A percentile compares a stretch with the other conserved stretches of the same genome.
These are phyloP conservation scores for Polypedilum vanderplanki DNA, from an alignment of 1,140 invertebrate genomes.

Conservation along the genomic window DNA sequence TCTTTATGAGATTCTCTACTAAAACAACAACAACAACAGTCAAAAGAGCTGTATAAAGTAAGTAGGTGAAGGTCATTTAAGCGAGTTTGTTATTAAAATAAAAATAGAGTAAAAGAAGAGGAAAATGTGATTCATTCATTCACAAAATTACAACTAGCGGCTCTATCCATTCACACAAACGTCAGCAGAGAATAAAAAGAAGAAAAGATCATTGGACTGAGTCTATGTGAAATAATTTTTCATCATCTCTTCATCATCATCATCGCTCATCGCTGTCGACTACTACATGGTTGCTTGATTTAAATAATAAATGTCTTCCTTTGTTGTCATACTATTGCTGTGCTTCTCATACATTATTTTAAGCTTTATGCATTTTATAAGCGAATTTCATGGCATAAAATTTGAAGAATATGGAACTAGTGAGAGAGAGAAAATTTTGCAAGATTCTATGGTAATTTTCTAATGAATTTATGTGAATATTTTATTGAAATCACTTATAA, in stretches of 20 bases:
- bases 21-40: no score
- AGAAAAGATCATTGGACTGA: constrained; percentile 1
- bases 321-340: background rate
- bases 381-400: no score
- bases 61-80: no score
- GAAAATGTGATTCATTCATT: background rate
- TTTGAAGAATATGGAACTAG: background rate
- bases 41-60: no score
- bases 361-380: background rate
- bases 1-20: no score
- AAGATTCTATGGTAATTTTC: constrained; percentile 1
- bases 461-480: constrained; percentile 20
- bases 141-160: background rate
- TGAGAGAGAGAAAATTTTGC: background rate
- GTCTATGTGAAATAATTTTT: background rate
- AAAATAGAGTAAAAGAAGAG: background rate
- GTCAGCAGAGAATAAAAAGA: background rate
- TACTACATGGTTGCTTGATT: background rate
- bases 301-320: constrained; percentile 13
- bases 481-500: constrained; percentile 19
- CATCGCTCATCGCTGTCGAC: background rate
- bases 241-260: background rate
- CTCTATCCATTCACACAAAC: background rate
- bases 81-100: no score
- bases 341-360: background rate